Evolutionary conservation across 2,113 vertebrate genomes (phyloP).

Genomic region (Chroicocephalus ridibundus): DNA sequence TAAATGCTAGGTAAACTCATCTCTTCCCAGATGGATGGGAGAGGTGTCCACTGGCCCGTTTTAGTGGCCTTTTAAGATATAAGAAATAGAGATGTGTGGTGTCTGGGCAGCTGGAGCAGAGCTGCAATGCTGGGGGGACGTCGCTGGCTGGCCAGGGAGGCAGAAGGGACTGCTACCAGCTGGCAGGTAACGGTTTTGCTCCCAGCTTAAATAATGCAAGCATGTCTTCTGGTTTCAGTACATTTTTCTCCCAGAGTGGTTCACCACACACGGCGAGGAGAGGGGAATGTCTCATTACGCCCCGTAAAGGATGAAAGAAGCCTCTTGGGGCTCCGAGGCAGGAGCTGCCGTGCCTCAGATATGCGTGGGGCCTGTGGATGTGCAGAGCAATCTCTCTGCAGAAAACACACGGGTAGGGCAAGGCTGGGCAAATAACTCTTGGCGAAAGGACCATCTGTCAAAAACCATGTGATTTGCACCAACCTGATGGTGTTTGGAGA

Average conservation of each 20-base stretch:
- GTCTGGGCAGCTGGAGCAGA: neutral
- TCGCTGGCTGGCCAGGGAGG: neutral
- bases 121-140: neutral
- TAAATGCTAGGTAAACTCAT: neutral
- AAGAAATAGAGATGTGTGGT: neutral
- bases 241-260: neutral
- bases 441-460: neutral
- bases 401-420: accelerated
- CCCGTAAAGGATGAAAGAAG: neutral
- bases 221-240: neutral
- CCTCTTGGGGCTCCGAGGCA: accelerated
- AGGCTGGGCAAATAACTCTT: neutral
- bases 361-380: accelerated
- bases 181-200: neutral
- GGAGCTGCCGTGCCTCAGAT: accelerated
- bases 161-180: neutral
- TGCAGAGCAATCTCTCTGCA: neutral
- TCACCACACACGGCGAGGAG: accelerated
- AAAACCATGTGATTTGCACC: neutral
- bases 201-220: neutral
- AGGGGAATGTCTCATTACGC: neutral
- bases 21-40: neutral
- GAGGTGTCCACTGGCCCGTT: neutral
- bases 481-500: neutral
- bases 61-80: neutral